These are phyloP conservation scores for Octonoba sinensis DNA, from an alignment of 2,888 invertebrate species.

Conservation along the genomic window DNA sequence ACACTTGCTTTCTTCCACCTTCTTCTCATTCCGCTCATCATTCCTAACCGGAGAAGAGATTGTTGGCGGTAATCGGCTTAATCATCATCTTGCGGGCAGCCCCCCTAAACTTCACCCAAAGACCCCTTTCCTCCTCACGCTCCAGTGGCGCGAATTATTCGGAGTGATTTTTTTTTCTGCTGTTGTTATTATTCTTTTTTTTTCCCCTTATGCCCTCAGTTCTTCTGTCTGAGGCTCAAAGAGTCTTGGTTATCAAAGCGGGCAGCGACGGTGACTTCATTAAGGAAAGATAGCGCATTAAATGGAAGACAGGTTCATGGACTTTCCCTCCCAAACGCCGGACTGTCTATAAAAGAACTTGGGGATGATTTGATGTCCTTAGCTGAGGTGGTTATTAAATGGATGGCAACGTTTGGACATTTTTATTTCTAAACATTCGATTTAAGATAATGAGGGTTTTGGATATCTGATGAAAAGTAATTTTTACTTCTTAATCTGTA, in stretches of 20 bases:
- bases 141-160: conserved; percentile 62
- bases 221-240: conserved; percentile 15
- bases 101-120: background rate
- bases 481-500: too few relatives aligned
- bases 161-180: conserved; percentile 41
- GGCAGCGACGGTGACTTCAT: conserved; percentile 34
- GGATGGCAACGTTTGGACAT: too few relatives aligned
- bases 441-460: too few relatives aligned
- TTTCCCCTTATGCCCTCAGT: conserved; percentile 8
- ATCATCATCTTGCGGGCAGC: conserved; percentile 56
- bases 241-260: conserved; percentile 20
- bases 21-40: conserved; percentile 12
- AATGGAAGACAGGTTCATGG: conserved; percentile 18
- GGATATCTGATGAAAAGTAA: too few relatives aligned
- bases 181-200: conserved; percentile 39
- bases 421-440: too few relatives aligned
- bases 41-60: conserved; percentile 25
- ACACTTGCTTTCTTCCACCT: too few relatives aligned
- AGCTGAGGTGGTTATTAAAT: too few relatives aligned
- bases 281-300: conserved; percentile 46
- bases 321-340: too few relatives aligned
- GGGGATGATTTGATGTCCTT: too few relatives aligned
- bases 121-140: conserved; percentile 49
- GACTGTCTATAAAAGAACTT: too few relatives aligned
- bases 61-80: conserved; percentile 60